Evolutionary conservation across 2,888 invertebrate genomes (phyloP), one percentile per base, ranked within the genome.

Genomic region (Lithophane semibrunnea): DNA sequence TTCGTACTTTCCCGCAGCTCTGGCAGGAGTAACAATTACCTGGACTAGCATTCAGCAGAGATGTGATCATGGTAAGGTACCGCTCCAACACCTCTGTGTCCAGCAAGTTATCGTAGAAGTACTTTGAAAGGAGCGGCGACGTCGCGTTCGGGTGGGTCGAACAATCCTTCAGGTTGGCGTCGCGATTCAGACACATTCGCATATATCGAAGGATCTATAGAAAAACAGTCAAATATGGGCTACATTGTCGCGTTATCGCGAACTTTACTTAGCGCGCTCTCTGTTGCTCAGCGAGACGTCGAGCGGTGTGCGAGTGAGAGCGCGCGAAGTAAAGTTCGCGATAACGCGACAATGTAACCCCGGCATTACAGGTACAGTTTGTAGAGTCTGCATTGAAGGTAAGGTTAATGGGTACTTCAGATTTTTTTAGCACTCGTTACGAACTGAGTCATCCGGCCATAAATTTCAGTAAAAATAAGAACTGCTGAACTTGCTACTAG

Each of bases 101-200:
- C 13, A 97, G 95, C 87, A 97, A 95, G 77, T 96, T 96, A 13
- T 96, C 93, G 71, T 92, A 91, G 83, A 98, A 97, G 89, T 98
- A 98, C 84, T 97, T 95, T 47, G 98, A 97, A 18, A 99, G 97
- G 8, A 98, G 94, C 8, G 98, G 98, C 0, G 98, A 97, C 87
- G 95, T 97, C 89, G 97, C 97, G 92, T 97, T 97, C 18, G 97
- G 98, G 92, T 97, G 98, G 89, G 96, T 97, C 49, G 96, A 93
- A 91, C 95, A 94, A 93, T 97, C 93, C 89, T 94, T 91, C 83
- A 97, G 84, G 75, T 97, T 93, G 91, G 97, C 94, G 89, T 97
- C 96, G 94, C 97, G 94, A 91, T 98, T 98, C 67, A 99, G 95
- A 88, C 99, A 99, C 92, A 98, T 97, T 10, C 99, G 97, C 86